Conservation (phyloP, 2,113 vertebrate species). For the Platichthys stellatus region DNA sequence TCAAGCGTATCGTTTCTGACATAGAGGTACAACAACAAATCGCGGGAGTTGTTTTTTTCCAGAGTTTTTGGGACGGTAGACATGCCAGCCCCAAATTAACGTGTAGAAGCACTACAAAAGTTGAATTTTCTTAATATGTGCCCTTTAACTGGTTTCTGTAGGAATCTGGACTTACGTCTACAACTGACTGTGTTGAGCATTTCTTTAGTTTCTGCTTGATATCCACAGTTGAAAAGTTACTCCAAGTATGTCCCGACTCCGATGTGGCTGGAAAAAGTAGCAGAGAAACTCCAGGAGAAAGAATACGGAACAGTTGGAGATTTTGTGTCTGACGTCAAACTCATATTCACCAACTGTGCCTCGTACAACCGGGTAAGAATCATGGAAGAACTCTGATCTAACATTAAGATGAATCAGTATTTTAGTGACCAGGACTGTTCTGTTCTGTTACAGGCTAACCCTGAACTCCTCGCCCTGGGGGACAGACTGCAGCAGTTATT, state of each 20-base stretch:
- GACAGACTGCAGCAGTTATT: constrained; percentile 63
- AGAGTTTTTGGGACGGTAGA: too few species aligned
- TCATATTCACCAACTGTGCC: constrained; percentile 75
- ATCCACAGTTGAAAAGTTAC: constrained; percentile 53
- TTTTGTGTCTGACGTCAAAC: constrained; percentile 72
- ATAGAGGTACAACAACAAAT: too few species aligned
- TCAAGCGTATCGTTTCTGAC: too few species aligned
- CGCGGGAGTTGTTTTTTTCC: too few species aligned
- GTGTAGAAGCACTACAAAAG: too few species aligned
- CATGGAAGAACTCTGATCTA: background rate
- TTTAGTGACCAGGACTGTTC: background rate
- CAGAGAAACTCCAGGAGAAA: constrained; percentile 53
- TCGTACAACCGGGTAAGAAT: constrained; percentile 70
- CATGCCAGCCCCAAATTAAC: too few species aligned
- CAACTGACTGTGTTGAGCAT: background rate
- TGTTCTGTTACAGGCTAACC: constrained; percentile 66
- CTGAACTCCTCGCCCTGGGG: constrained; percentile 19
- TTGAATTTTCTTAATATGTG: too few species aligned
- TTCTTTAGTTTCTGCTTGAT: background rate
- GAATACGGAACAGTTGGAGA: constrained; percentile 61
- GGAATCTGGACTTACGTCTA: background rate
- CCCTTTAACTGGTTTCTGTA: background rate
- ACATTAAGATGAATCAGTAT: background rate
- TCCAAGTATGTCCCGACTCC: constrained; percentile 43
- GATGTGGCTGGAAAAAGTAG: constrained; percentile 70